Conservation (phyloP, 2,797 vertebrate species). For the Simalia tracyae region DNA sequence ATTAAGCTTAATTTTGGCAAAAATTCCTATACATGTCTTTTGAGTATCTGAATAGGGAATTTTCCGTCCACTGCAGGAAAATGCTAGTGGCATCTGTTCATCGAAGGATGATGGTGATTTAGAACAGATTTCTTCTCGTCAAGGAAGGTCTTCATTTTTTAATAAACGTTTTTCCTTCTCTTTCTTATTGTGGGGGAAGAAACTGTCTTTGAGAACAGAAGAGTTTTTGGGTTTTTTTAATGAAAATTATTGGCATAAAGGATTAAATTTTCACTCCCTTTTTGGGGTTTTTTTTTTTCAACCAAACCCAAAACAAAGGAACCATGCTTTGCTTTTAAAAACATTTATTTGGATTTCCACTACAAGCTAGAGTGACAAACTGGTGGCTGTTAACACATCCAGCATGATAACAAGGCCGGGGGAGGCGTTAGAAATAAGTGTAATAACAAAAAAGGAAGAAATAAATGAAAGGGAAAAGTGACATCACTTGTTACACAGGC, state of each 20-base stretch:
- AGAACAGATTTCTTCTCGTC: constrained; percentile 59
- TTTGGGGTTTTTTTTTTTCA: constrained; percentile 26
- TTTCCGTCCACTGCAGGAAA: constrained; percentile 56
- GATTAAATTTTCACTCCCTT: constrained; percentile 32
- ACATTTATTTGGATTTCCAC: constrained; percentile 15
- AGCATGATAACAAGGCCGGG: constrained; percentile 52
- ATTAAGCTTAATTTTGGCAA: not conserved
- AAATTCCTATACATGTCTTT: not conserved
- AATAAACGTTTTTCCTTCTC: not conserved
- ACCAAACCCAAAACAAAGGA: constrained; percentile 42
- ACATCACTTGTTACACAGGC: constrained; percentile 70
- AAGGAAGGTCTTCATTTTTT: constrained; percentile 39
- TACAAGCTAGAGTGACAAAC: constrained; percentile 33
- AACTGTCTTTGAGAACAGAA: constrained; percentile 63
- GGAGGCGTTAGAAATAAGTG: not conserved
- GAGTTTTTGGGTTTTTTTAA: constrained; percentile 29
- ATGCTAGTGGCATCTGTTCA: constrained; percentile 59
- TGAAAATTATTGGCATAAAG: constrained; percentile 54
- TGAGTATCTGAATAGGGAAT: constrained; percentile 27
- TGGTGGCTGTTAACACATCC: constrained; percentile 59
- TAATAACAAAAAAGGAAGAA: constrained; percentile 57
- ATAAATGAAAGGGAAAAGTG: constrained; percentile 65
- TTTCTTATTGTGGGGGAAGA: constrained; percentile 61
- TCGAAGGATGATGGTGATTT: constrained; percentile 58
- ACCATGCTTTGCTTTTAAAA: constrained; percentile 28